These are phyloP conservation scores for Sander lucioperca DNA, from an alignment of 2,113 vertebrate species.

Conservation along the genomic window DNA sequence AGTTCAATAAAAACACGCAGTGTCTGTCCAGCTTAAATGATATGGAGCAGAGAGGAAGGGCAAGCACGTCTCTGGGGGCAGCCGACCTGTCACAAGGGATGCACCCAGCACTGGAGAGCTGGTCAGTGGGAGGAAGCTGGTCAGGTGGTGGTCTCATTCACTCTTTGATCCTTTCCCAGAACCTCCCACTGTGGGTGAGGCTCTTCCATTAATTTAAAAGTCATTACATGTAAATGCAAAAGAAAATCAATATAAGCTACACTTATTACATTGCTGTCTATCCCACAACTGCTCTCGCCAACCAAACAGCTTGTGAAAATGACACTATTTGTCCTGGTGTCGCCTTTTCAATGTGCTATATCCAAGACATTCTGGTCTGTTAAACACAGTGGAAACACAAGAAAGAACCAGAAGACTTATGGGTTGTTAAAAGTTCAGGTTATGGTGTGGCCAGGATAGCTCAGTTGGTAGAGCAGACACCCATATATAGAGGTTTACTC, in stretches of 20 bases:
- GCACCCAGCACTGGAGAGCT: neutral
- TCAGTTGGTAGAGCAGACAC: no score
- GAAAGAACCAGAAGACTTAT: neutral
- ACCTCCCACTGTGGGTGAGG: neutral
- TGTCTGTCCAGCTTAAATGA: no score
- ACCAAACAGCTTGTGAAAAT: constrained; percentile 4
- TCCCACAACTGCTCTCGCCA: neutral
- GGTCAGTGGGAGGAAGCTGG: neutral
- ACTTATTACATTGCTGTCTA: neutral
- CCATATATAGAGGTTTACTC: no score
- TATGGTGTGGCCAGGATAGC: neutral
- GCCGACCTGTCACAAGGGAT: neutral
- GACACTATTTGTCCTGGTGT: neutral
- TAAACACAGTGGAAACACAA: constrained; percentile 4
- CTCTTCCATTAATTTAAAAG: neutral
- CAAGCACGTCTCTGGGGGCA: neutral
- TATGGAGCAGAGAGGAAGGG: neutral
- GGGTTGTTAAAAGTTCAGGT: neutral
- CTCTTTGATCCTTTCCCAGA: neutral
- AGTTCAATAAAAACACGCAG: no score
- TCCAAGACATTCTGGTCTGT: constrained; percentile 9
- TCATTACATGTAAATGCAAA: neutral
- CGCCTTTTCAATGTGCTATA: neutral
- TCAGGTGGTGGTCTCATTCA: no score
- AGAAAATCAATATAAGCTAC: neutral